Evolutionary conservation across 2,113 vertebrate genomes (phyloP), one percentile per base, ranked within the genome.

Genomic region (Chloropsis hardwickii): DNA sequence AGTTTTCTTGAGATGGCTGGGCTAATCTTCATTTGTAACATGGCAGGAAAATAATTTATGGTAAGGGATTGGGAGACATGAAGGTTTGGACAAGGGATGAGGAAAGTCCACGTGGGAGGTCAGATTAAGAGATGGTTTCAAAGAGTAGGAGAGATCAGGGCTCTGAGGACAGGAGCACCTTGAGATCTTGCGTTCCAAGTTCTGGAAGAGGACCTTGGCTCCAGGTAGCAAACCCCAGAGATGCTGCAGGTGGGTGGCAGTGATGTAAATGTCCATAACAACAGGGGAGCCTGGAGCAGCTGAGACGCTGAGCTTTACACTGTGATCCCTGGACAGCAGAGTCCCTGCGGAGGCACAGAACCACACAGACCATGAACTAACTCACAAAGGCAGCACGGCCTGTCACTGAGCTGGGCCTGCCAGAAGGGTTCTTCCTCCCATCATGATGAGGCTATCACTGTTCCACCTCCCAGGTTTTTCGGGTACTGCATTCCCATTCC

Each of bases 211-310:
- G 70, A 99, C 39, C 7, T 86, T 97, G 92, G 98, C 98, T 81
- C 99, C 98, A 27, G 98, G 97, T 15, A 99, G 96, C 90, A 99
- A 94, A 18, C 98, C 98, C 86, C 97, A 76, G 69, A 97, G 97
- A 72, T 98, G 98, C 7, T 97, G 96, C 67, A 96, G 69, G 71
- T 95, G 96, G 37, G 95, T 91, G 18, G 98, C 82, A 90, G 98
- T 94, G 92, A 99, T 79, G 83, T 99, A 99, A 10, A 99, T 50
- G 12, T 98, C 96, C 14, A 99, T 35, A 23, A 82, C 56, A 67
- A 25, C 44, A 35, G 90, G 60, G 78, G 87, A 94, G 40, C 86
- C 85, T 10, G 62, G 13, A 57, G 81, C 78, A 71, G 78, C 57
- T 3, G 92, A 97, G 72, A 99, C 16, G 0, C 97, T 98, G 74